Evolutionary conservation across 2,888 invertebrate genomes (phyloP).

Genomic region (Pelosia muscerda): DNA sequence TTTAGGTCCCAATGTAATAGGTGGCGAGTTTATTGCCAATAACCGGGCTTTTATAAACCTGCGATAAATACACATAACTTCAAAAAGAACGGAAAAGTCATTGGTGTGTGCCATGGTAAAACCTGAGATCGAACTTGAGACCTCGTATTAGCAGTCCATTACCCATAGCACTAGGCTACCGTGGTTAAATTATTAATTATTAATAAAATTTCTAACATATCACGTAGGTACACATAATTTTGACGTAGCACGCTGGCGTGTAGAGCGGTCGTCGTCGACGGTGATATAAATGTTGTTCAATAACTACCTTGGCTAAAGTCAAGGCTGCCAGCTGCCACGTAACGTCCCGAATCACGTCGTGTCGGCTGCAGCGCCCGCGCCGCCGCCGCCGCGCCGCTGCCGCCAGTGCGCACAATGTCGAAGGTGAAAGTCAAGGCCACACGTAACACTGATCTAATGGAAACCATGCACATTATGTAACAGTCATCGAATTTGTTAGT

Average conservation of each 20-base stretch:
- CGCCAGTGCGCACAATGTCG: conserved; percentile 54
- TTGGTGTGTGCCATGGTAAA: too few species aligned
- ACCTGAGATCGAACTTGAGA: too few species aligned
- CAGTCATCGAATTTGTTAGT: conserved; percentile 37
- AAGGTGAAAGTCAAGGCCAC: conserved; percentile 76
- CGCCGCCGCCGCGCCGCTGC: conserved; percentile 30
- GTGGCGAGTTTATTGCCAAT: too few species aligned
- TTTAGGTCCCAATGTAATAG: too few species aligned
- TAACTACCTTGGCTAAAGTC: conserved; percentile 58
- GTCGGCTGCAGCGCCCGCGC: conserved; percentile 29
- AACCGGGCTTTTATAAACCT: too few species aligned
- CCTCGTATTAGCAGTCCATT: too few species aligned
- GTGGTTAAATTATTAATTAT: too few species aligned
- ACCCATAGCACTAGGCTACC: too few species aligned
- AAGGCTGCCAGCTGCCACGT: conserved; percentile 58
- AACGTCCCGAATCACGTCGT: conserved; percentile 60
- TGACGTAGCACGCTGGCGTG: conserved; percentile 14
- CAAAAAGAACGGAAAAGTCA: too few species aligned
- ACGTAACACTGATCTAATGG: conserved; percentile 57
- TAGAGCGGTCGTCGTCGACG: conserved; percentile 17
- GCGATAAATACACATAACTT: too few species aligned
- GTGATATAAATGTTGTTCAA: conserved; percentile 30
- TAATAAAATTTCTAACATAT: neutral
- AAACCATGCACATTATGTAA: conserved; percentile 63
- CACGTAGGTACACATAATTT: neutral